Evolutionary conservation across 2,888 invertebrate genomes (phyloP).

Genomic region (Ctena decussata): DNA sequence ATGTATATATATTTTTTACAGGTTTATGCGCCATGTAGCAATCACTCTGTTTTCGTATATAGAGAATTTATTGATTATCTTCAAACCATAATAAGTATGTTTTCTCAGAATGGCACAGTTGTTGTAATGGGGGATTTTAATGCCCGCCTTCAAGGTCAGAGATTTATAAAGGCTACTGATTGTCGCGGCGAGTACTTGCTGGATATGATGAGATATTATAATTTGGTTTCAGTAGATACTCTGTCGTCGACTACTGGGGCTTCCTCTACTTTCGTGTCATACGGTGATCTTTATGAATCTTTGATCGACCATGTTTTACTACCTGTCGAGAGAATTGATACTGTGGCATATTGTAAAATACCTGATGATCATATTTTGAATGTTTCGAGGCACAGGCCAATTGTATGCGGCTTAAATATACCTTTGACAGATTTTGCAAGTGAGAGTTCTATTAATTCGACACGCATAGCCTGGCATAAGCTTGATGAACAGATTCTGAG

Average conservation of each 20-base stretch:
- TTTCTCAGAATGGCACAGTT: neutral
- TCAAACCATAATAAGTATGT: neutral
- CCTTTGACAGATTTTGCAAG: neutral
- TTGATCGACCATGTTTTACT: constrained; percentile 20
- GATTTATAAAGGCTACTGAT: neutral
- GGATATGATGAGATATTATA: neutral
- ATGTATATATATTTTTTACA: constrained; percentile 15
- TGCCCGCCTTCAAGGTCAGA: neutral
- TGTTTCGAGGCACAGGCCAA: constrained; percentile 21
- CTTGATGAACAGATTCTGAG: neutral
- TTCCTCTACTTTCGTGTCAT: neutral
- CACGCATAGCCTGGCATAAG: neutral
- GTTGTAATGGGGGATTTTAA: constrained; percentile 23
- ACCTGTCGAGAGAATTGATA: constrained; percentile 12
- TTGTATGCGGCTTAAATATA: neutral
- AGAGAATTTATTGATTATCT: constrained; percentile 18
- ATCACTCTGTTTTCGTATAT: constrained; percentile 1
- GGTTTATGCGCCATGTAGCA: constrained; percentile 21
- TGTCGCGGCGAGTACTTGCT: neutral
- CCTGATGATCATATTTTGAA: constrained; percentile 17
- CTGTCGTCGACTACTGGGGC: neutral
- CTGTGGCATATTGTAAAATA: constrained; percentile 17
- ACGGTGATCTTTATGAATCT: neutral
- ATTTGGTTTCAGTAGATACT: neutral
- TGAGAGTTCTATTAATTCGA: neutral